These are phyloP conservation scores for Mycalesis mineus DNA, from an alignment of 2,888 invertebrate species.

Conservation along the genomic window DNA sequence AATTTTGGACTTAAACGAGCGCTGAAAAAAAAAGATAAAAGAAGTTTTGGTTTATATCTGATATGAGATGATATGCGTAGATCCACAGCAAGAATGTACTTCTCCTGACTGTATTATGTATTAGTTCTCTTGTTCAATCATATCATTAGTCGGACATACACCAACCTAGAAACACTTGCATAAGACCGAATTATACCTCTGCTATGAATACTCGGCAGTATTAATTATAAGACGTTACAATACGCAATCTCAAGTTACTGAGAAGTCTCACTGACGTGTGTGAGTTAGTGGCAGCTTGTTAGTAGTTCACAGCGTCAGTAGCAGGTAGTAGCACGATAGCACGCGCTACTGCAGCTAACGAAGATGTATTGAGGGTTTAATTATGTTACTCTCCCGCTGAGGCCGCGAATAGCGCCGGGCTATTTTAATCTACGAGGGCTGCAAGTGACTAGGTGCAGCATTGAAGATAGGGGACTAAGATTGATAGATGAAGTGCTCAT, in stretches of 20 bases:
- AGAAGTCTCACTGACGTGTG: not conserved
- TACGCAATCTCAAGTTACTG: not conserved
- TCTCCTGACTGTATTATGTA: no score
- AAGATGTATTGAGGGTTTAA: conserved; percentile 20
- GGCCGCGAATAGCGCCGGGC: not conserved
- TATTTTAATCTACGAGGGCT: not conserved
- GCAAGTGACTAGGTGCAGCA: not conserved
- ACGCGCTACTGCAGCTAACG: conserved; percentile 8
- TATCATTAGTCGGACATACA: no score
- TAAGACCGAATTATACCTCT: not conserved
- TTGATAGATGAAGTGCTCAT: no score
- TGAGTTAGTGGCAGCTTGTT: not conserved
- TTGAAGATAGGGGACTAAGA: not conserved
- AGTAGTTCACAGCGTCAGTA: not conserved
- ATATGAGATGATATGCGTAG: no score
- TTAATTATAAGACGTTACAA: not conserved
- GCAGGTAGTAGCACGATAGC: not conserved
- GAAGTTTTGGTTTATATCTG: no score
- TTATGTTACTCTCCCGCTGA: not conserved
- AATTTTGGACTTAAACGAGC: no score
- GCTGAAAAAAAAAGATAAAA: no score
- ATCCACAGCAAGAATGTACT: no score
- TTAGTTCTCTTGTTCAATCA: no score
- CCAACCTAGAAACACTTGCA: no score
- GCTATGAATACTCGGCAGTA: not conserved